Conservation (phyloP, 2,113 vertebrate species). For the Oryzias melastigma region DNA sequence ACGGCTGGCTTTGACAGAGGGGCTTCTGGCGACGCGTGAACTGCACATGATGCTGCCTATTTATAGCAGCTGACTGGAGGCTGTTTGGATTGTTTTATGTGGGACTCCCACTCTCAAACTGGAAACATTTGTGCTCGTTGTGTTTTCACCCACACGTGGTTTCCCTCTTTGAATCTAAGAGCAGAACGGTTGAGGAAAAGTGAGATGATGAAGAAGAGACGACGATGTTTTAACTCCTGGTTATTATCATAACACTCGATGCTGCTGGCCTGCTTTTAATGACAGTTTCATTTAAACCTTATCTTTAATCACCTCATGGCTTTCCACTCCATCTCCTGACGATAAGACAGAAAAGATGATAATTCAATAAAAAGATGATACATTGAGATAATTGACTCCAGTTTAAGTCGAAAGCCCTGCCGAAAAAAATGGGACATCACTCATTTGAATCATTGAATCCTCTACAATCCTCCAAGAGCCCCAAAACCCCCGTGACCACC, state of each 20-base stretch:
- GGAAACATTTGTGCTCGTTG: constrained; percentile 15
- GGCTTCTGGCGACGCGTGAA: constrained; percentile 17
- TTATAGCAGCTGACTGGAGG: constrained; percentile 39
- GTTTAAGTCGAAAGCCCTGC: too few relatives aligned
- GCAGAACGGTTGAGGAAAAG: constrained; percentile 39
- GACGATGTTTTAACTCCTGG: constrained; percentile 18
- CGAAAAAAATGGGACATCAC: too few relatives aligned
- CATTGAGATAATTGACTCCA: too few relatives aligned
- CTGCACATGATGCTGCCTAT: constrained; percentile 43
- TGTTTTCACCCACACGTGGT: constrained; percentile 48
- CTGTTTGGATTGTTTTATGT: constrained; percentile 35
- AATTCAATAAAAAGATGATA: too few relatives aligned
- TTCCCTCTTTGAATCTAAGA: constrained; percentile 50
- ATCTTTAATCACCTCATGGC: too few relatives aligned
- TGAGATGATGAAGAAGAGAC: neutral
- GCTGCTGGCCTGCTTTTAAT: too few relatives aligned
- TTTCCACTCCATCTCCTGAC: too few relatives aligned
- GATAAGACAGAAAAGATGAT: too few relatives aligned
- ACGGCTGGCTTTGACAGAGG: neutral
- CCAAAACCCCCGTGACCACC: too few relatives aligned
- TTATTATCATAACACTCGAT: neutral
- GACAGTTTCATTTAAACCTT: too few relatives aligned
- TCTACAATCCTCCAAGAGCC: too few relatives aligned
- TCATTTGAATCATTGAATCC: too few relatives aligned
- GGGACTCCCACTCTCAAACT: constrained; percentile 35